These are phyloP conservation scores for Aricia artaxerxes DNA, from an alignment of 2,888 invertebrate genomes.

Conservation along the genomic window DNA sequence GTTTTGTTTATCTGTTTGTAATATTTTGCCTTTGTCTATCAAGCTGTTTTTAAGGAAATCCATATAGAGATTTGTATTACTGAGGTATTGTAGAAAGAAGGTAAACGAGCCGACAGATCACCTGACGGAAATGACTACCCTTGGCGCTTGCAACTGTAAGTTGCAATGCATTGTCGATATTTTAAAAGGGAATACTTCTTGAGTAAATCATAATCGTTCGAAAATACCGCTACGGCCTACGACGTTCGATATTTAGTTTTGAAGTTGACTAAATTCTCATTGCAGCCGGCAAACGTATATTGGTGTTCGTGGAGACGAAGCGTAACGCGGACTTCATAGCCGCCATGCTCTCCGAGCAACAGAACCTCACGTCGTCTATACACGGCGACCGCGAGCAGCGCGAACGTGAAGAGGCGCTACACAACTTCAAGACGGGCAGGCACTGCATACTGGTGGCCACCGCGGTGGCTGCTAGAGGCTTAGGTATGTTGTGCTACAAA, in stretches of 20 bases:
- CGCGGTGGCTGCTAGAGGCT: constrained; percentile 95
- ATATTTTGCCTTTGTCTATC: no score
- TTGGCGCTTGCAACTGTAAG: no score
- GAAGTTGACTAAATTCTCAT: neutral
- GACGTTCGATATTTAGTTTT: neutral
- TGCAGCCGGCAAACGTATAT: constrained; percentile 75
- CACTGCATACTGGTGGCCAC: constrained; percentile 95
- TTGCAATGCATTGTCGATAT: no score
- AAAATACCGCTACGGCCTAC: no score
- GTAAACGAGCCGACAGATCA: no score
- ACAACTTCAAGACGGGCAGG: constrained; percentile 89
- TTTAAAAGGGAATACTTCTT: no score
- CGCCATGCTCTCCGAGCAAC: constrained; percentile 87
- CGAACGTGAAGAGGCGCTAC: constrained; percentile 96
- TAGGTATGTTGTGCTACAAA: constrained; percentile 73
- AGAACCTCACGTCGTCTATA: constrained; percentile 95
- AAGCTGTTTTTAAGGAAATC: no score
- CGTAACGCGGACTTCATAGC: constrained; percentile 95
- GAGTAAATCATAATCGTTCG: no score
- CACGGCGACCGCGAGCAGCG: constrained; percentile 98
- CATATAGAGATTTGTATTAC: no score
- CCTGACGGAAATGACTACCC: no score
- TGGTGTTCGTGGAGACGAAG: constrained; percentile 96
- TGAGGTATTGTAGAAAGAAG: no score
- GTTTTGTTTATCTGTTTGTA: no score